phyloP scores from a whole-genome alignment of 2,797 vertebrate species.

The Enteromius radiatus region DNA sequence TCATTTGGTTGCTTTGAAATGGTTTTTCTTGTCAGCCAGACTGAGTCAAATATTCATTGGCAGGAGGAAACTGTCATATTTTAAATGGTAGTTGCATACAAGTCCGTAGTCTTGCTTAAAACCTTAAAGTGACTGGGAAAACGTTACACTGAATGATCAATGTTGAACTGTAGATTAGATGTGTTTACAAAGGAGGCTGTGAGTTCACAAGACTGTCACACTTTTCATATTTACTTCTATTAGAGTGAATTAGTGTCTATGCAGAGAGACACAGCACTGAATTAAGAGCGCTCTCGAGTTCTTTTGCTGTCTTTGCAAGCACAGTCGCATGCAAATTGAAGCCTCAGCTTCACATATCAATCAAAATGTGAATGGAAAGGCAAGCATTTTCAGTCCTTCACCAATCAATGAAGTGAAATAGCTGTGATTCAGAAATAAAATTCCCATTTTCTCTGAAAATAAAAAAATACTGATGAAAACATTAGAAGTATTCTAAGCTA shows the following conservation, averaged over 20 bases:
- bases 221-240: slow-evolving; percentile 46
- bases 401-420: not conserved
- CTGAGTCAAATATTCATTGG: not conserved
- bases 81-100: slow-evolving; percentile 14
- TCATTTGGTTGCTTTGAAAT: slow-evolving; percentile 13
- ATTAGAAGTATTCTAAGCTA: not conserved
- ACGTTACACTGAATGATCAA: not conserved
- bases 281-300: not conserved
- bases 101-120: not conserved
- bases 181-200: not conserved
- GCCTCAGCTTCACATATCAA: not conserved
- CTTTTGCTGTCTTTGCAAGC: slow-evolving; percentile 14
- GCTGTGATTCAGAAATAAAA: not conserved
- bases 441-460: not conserved
- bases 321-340: slow-evolving; percentile 8
- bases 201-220: slow-evolving; percentile 35
- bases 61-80: not conserved
- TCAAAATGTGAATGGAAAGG: slow-evolving; percentile 5
- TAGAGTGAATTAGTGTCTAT: slow-evolving; percentile 20
- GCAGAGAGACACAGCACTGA: not conserved
- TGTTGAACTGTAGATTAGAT: not conserved
- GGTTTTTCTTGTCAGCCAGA: slow-evolving; percentile 14
- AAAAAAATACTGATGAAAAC: not conserved
- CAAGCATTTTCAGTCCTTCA: not conserved
- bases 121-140: not conserved